phyloP scores from a whole-genome alignment of 2,888 invertebrate species.

The Priocnemis perturbator region DNA sequence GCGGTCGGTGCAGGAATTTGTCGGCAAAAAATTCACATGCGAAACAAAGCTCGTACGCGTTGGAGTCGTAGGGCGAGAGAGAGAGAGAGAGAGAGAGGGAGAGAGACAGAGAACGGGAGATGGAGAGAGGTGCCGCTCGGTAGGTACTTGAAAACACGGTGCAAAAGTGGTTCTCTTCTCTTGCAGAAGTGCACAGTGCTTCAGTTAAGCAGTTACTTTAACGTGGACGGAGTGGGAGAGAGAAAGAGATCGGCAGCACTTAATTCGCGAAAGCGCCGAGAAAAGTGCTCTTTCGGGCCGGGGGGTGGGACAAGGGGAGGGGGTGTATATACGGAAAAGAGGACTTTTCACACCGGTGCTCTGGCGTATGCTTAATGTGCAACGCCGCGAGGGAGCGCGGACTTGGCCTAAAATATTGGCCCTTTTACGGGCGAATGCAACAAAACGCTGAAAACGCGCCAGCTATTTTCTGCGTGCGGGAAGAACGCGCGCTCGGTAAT shows the following conservation, averaged over 20 bases:
- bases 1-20: no score
- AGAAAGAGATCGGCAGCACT: slow-evolving; percentile 37
- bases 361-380: slow-evolving; percentile 2
- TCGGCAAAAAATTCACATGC: no score
- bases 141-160: slow-evolving; percentile 2
- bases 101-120: background rate
- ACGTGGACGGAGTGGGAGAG: background rate
- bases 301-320: slow-evolving; percentile 30
- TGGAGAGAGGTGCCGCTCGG: background rate
- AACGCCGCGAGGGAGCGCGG: background rate
- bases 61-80: background rate
- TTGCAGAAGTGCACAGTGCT: slow-evolving; percentile 3
- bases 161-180: background rate
- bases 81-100: background rate
- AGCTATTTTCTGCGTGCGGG: no score
- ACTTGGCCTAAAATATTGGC: background rate
- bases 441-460: no score
- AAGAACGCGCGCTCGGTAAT: no score
- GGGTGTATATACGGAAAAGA: background rate
- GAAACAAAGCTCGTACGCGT: no score
- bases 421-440: slow-evolving; percentile 4
- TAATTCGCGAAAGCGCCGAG: slow-evolving; percentile 34
- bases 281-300: slow-evolving; percentile 35
- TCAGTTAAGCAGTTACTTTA: slow-evolving; percentile 11
- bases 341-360: background rate